Evolutionary conservation across 2,888 invertebrate species (phyloP).

Genomic region (Ariolimax columbianus): DNA sequence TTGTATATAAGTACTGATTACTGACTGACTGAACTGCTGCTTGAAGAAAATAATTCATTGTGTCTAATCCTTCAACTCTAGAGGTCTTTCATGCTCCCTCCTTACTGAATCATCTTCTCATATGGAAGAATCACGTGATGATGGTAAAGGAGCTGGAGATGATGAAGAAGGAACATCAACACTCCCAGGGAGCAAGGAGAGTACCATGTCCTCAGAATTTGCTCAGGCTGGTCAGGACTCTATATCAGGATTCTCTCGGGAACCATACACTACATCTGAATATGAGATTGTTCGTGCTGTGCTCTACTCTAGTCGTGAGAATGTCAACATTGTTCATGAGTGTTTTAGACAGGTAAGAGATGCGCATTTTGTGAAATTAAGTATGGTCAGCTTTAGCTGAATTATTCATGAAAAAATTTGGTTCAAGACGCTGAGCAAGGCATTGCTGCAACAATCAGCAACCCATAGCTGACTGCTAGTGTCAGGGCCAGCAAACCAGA

Average conservation of each 20-base stretch:
- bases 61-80: slow-evolving; percentile 35
- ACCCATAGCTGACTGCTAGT: no score
- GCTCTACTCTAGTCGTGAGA: slow-evolving; percentile 90
- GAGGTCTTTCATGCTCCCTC: slow-evolving; percentile 56
- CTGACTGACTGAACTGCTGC: not conserved
- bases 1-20: not conserved
- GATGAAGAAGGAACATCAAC: slow-evolving; percentile 57
- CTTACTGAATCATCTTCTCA: slow-evolving; percentile 53
- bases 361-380: not conserved
- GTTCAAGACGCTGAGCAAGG: no score
- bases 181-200: slow-evolving; percentile 69
- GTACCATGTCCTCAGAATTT: slow-evolving; percentile 71
- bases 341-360: slow-evolving; percentile 88
- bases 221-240: slow-evolving; percentile 71
- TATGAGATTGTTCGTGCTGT: slow-evolving; percentile 89
- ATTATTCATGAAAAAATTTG: no score
- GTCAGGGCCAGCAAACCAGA: no score
- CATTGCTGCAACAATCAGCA: no score
- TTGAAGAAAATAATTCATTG: not conserved
- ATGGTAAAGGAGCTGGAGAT: slow-evolving; percentile 54
- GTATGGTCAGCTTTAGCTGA: not conserved
- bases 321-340: slow-evolving; percentile 96
- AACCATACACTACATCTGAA: slow-evolving; percentile 71
- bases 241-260: slow-evolving; percentile 66
- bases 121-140: slow-evolving; percentile 57